phyloP scores from a whole-genome alignment of 2,113 vertebrate species.

The Chaetura pelagica region DNA sequence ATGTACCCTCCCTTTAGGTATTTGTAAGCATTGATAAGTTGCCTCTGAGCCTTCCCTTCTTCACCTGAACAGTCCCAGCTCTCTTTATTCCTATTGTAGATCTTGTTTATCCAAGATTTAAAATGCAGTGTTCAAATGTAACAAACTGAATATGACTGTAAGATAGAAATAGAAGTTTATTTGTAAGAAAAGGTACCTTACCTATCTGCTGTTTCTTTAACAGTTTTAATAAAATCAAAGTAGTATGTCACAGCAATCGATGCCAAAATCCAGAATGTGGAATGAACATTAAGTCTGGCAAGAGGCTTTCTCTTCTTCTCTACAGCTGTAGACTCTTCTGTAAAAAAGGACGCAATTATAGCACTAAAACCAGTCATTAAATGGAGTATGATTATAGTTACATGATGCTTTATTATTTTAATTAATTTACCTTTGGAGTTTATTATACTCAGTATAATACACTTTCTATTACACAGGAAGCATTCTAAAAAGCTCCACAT shows the following conservation, averaged over 20 bases:
- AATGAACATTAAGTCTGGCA: slow-evolving; percentile 89
- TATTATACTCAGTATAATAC: background rate
- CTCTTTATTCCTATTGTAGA: background rate
- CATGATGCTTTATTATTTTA: background rate
- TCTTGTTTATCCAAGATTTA: background rate
- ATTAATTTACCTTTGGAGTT: background rate
- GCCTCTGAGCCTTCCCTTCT: background rate
- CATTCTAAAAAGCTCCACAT: background rate
- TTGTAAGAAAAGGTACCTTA: slow-evolving; percentile 58
- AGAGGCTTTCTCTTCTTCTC: slow-evolving; percentile 82
- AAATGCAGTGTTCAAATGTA: background rate
- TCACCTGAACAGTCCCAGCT: background rate
- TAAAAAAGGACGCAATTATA: slow-evolving; percentile 56
- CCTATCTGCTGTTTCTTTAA: slow-evolving; percentile 88
- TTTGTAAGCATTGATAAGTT: background rate
- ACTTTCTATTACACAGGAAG: background rate
- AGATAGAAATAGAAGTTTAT: background rate
- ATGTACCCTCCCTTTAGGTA: background rate
- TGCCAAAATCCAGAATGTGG: slow-evolving; percentile 92
- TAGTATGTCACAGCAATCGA: slow-evolving; percentile 90
- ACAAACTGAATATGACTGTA: background rate
- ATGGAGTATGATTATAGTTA: background rate
- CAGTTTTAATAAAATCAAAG: slow-evolving; percentile 85
- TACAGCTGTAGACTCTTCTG: slow-evolving; percentile 79
- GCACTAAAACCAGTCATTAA: slow-evolving; percentile 11